These are phyloP conservation scores for Scomber colias DNA, from an alignment of 2,113 vertebrate species.

Conservation along the genomic window DNA sequence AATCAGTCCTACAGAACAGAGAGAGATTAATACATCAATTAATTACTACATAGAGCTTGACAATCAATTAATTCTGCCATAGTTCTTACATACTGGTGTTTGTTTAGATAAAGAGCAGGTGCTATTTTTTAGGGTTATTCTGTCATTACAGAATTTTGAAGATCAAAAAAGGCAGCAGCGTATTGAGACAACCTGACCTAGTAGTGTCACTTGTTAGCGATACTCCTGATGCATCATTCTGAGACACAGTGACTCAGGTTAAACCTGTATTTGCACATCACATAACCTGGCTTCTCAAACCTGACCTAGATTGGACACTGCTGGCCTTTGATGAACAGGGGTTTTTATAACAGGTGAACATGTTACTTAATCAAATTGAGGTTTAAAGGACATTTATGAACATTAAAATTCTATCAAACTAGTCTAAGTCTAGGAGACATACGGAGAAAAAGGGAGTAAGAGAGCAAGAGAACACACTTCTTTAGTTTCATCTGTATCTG, in stretches of 20 bases:
- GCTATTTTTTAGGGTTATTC: background rate
- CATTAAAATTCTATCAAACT: no score
- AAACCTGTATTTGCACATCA: background rate
- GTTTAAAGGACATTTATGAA: no score
- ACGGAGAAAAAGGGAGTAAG: no score
- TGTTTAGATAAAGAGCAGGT: background rate
- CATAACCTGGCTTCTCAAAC: background rate
- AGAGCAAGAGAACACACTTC: no score
- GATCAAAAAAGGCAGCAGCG: background rate
- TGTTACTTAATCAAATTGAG: no score
- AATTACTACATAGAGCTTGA: background rate
- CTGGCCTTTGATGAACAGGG: no score
- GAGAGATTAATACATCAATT: background rate
- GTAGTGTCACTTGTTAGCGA: background rate
- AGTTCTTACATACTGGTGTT: background rate
- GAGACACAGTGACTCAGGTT: background rate
- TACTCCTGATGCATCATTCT: background rate
- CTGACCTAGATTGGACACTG: no score
- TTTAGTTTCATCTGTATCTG: no score
- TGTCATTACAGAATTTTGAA: background rate
- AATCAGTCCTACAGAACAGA: slow-evolving; percentile 88
- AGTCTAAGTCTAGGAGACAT: no score
- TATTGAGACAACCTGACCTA: background rate
- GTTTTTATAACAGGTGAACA: no score
- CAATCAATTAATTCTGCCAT: background rate